Evolutionary conservation across 2,888 invertebrate genomes (phyloP), one percentile per base, ranked within the genome.

Genomic region (Desoria tigrina): DNA sequence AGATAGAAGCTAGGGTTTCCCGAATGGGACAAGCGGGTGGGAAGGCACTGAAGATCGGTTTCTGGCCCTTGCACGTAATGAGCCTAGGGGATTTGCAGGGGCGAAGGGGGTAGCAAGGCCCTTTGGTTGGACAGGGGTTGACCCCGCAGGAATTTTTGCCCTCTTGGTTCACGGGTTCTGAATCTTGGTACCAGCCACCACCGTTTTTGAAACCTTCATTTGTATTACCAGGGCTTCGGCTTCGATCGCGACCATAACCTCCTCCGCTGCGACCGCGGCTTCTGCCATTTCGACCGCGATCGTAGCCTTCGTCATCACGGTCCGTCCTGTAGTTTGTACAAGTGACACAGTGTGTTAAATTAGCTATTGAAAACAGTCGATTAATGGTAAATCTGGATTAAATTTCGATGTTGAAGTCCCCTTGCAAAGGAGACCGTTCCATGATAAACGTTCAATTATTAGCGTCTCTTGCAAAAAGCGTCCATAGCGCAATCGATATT

Each of bases 1-100:
- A 27, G 49, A 72, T 67, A 1, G 69, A 67, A 1, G 69, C 72
- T 7, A 61, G 16, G 1, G 72, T 72, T 51, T 72, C 72, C 21
- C 69, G 60, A 54, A 72, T 63, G 2, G 71, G 71, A 26, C 68
- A 68, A 2, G 64, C 28, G 0, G 71, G 71, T 7, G 58, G 45
- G 32, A 57, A 56, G 9, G 64, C 49, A 16, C 55, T 54, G 26
- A 61, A 49, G 21, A 45, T 45, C 1, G 63, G 68, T 14, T 56
- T 42, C 9, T 60, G 54, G 24, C 60, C 65, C 9, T 11, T 16
- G 42, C 42, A 42, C 1, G 32, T 18, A 16, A 64, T 42, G 24
- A 59, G 42, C 59, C 64, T 26, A 7, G 54, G 63, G 1, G 58
- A 42, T 55, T n/a, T 26, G 11, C 63, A 63, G 6, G 45, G 23